phyloP scores from a whole-genome alignment of 37 sponge, comb jelly and placozoan genomes.

The Mnemiopsis leidyi region DNA sequence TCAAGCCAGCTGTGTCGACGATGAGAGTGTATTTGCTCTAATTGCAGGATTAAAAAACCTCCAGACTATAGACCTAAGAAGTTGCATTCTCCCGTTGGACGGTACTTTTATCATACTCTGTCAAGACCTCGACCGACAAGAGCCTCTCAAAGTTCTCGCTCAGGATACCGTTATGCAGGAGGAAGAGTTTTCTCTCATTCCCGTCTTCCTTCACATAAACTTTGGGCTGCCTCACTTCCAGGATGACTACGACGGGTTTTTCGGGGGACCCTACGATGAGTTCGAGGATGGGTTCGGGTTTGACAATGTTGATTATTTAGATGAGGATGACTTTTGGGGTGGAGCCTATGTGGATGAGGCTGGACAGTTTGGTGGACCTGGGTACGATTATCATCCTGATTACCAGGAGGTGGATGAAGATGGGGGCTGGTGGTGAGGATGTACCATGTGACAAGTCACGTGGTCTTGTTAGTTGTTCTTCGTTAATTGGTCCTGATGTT shows the following conservation, averaged over 20 bases:
- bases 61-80: background rate
- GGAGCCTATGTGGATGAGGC: conserved; percentile 44
- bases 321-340: conserved; percentile 24
- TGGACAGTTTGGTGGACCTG: background rate
- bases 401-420: background rate
- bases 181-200: background rate
- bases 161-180: conserved; percentile 8
- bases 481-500: too few relatives aligned
- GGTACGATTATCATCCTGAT: background rate
- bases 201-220: background rate
- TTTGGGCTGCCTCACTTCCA: background rate
- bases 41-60: background rate
- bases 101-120: background rate
- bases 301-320: background rate
- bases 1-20: background rate
- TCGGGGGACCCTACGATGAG: background rate
- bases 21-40: background rate
- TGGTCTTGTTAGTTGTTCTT: too few relatives aligned
- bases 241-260: background rate
- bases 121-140: background rate
- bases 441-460: too few relatives aligned
- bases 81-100: background rate
- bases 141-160: background rate
- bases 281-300: background rate
- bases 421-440: background rate